Evolutionary conservation across 2,113 vertebrate genomes (phyloP), one percentile per base, ranked within the genome.

Genomic region (Pterocles gutturalis): DNA sequence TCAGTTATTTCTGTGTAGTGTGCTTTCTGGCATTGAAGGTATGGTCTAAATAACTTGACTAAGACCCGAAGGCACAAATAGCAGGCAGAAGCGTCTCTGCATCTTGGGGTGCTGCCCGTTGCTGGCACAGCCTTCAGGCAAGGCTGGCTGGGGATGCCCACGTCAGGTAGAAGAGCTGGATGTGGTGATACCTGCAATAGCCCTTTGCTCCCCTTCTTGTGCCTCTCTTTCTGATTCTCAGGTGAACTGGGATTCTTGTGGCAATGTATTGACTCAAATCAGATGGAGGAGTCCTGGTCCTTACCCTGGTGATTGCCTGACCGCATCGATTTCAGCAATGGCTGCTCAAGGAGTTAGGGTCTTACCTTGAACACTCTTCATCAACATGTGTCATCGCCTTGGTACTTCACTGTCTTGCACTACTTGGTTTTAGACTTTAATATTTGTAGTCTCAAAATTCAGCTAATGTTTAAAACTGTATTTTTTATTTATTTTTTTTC

Each of bases 41-140:
- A 5, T 0, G 1, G n/a, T 41, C 53, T 58, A 33, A 71, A 33
- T 36, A 18, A 38, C 34, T 51, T 49, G 29, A 17, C 48, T 10
- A 24, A 55, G 29, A 21, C 41, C 9, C 12, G 58, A 73, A 51
- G 36, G 33, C 28, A 51, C 16, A 45, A 67, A 7, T 3, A 28
- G 21, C 11, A 18, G 13, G 25, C 46, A 46, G 54, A 41, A 69
- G 24, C 4, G 7, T 61, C 8, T 24, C 38, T 46, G 48, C 7
- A 4, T n/a, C 20, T 77, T 2, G 1, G 4, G 19, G 29, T 26
- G 71, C 10, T 34, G 53, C 33, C 21, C 0, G 1, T 13, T 13
- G 24, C 7, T 9, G 62, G 48, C 22, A 13, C 38, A n/a, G 38
- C 53, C 46, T 38, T 46, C 15, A 8, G 31, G 58, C 29, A 71